Evolutionary conservation across 2,797 vertebrate species (phyloP), one percentile per base, ranked within the genome.

Genomic region (Clarias pachynema): DNA sequence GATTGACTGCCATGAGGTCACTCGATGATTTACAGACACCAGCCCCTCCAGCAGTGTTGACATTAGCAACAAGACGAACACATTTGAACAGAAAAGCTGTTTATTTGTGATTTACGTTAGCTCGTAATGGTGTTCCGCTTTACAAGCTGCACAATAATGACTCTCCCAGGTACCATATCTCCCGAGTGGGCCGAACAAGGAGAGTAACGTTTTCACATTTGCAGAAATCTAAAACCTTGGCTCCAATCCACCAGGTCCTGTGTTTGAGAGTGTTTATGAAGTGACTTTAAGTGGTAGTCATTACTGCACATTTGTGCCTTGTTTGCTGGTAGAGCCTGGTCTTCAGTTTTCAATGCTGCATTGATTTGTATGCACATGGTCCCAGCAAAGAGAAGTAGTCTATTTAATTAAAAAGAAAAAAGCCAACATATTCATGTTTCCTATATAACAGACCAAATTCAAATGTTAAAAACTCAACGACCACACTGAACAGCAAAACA

Each of bases 261-360:
- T 92, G 93, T 94, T 92, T 95, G 93, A 95, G 91, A 95, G 93
- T 94, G 93, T 95, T 95, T 95, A 95, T 94, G 91, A 92, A 93
- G 93, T 91, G 90, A 89, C 92, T 94, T 88, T 93, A 95, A 94
- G 95, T 95, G 92, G 93, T 93, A 94, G 92, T 94, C 93, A 94
- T 95, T 95, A 94, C 91, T 92, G 89, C 91, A 93, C 87, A 90
- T 95, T 94, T 94, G 92, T 93, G 91, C 91, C 92, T 91, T 93
- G 49, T 89, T 92, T 83, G 86, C 90, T 92, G 91, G 93, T 92
- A 93, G 92, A 90, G 91, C 91, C 59, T 86, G 91, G 73, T 79
- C 65, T 57, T 31, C 2, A 6, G 91, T 62, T 93, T 91, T 91
- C 90, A 90, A 90, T 92, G 91, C 91, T 93, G 91, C 91, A 90